Percentiles rank a stretch among this genome's conserved stretches.
Evolutionary conservation across 2,797 vertebrate genomes (phyloP).

Genomic region (Clamator glandarius): DNA sequence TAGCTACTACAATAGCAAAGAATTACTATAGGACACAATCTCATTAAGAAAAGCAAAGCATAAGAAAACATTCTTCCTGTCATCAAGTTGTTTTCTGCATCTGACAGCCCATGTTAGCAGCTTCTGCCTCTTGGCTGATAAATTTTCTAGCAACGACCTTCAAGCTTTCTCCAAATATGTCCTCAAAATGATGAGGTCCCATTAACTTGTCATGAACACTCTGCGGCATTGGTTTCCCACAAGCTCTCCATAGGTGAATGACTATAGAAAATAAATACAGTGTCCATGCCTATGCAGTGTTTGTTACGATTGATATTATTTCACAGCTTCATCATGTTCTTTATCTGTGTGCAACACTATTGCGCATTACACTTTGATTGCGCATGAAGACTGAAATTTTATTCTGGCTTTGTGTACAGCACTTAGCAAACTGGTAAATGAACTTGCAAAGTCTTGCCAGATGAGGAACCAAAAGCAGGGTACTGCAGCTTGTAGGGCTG

Average conservation of each 20-base stretch:
- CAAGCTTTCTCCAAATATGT: neutral
- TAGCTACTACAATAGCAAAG: neutral
- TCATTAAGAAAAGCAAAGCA: neutral
- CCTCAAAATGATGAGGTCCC: neutral
- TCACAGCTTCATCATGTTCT: neutral
- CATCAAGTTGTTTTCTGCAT: neutral
- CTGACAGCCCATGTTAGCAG: neutral
- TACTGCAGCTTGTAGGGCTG: neutral
- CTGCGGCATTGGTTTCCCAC: neutral
- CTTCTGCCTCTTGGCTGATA: neutral
- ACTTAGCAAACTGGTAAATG: neutral
- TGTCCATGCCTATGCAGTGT: neutral
- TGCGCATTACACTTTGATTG: neutral
- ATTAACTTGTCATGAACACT: neutral
- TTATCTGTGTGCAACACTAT: neutral
- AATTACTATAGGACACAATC: neutral
- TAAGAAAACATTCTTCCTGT: neutral
- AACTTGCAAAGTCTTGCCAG: neutral
- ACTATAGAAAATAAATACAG: neutral
- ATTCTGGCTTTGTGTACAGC: neutral
- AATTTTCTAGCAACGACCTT: neutral
- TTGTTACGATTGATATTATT: neutral
- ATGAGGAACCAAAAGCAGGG: neutral
- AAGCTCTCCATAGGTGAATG: neutral
- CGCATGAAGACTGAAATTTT: accelerated